A percentile compares a stretch with the other conserved stretches of the same genome.
Conservation (phyloP, 1,140 invertebrate genomes). For the Littorina saxatilis region DNA sequence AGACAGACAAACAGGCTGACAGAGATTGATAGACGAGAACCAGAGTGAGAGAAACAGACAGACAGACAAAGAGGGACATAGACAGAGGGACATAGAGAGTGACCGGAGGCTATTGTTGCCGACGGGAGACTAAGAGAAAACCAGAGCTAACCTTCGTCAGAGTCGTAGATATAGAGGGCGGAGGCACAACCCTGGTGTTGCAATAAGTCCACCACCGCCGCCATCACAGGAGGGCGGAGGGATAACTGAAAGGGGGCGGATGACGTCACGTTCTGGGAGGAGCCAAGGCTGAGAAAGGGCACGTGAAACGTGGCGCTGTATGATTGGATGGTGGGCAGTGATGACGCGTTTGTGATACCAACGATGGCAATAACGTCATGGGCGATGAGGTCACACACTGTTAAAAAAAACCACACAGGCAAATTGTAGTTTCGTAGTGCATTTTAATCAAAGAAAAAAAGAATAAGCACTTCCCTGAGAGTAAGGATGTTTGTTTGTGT, state of each 20-base stretch:
- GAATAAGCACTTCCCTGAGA: not conserved
- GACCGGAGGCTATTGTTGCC: too few species aligned
- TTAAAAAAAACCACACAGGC: constrained; percentile 75
- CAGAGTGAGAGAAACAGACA: not conserved
- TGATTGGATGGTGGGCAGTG: constrained; percentile 93
- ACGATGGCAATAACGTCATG: constrained; percentile 92
- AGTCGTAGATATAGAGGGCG: constrained; percentile 95
- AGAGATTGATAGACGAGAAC: not conserved
- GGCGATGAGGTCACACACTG: constrained; percentile 94
- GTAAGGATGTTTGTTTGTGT: not conserved
- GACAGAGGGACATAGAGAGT: not conserved
- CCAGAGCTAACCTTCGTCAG: constrained; percentile 86
- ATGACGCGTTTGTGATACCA: constrained; percentile 91
- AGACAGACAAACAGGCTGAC: not conserved
- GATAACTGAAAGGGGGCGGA: constrained; percentile 39
- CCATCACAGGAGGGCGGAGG: constrained; percentile 92
- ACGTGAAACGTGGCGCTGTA: constrained; percentile 96
- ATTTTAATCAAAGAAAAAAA: not conserved
- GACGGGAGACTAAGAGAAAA: not conserved
- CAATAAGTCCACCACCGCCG: constrained; percentile 93
- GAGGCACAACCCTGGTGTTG: constrained; percentile 92
- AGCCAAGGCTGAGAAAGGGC: constrained; percentile 85
- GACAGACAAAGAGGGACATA: not conserved
- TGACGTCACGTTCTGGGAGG: constrained; percentile 43
- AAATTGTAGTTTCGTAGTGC: not conserved